Evolutionary conservation across 53 echinoderm and acorn worm genomes (phyloP).

Genomic region (Holothuria leucospilota): DNA sequence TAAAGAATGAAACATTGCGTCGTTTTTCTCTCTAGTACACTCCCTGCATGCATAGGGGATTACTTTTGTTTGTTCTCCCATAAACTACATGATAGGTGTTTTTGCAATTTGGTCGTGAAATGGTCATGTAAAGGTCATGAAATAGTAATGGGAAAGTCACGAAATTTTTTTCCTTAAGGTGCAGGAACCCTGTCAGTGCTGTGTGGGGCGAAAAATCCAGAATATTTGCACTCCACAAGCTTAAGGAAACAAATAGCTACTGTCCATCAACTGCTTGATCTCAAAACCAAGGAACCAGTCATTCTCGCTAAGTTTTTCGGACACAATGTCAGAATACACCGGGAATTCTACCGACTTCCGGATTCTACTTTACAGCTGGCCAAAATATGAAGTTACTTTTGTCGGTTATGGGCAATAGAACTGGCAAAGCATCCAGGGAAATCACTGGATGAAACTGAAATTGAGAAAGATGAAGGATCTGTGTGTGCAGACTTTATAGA

Average conservation of each 20-base stretch:
- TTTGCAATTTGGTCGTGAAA: too few relatives aligned
- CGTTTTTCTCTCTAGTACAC: too few relatives aligned
- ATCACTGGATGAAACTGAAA: conserved; percentile 63
- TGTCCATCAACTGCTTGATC: conserved; percentile 72
- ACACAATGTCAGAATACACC: conserved; percentile 75
- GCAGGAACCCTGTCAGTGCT: too few relatives aligned
- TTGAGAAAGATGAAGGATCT: too few relatives aligned
- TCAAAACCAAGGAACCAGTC: conserved; percentile 73
- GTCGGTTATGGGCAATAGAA: conserved; percentile 56
- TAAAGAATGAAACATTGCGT: too few relatives aligned
- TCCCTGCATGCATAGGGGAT: too few relatives aligned
- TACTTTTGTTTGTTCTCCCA: too few relatives aligned
- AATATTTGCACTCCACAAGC: conserved; percentile 62
- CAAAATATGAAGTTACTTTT: conserved; percentile 73
- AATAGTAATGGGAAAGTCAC: too few relatives aligned
- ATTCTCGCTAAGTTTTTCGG: conserved; percentile 77
- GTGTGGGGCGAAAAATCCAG: conserved; percentile 69
- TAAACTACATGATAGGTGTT: too few relatives aligned
- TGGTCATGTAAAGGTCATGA: too few relatives aligned
- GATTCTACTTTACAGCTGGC: conserved; percentile 77
- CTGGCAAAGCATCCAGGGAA: conserved; percentile 63
- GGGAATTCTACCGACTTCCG: conserved; percentile 77
- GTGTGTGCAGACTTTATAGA: too few relatives aligned
- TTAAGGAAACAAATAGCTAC: conserved; percentile 70
- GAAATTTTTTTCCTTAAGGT: too few relatives aligned